Evolutionary conservation across 2,113 vertebrate species (phyloP).

Genomic region (Carollia perspicillata): DNA sequence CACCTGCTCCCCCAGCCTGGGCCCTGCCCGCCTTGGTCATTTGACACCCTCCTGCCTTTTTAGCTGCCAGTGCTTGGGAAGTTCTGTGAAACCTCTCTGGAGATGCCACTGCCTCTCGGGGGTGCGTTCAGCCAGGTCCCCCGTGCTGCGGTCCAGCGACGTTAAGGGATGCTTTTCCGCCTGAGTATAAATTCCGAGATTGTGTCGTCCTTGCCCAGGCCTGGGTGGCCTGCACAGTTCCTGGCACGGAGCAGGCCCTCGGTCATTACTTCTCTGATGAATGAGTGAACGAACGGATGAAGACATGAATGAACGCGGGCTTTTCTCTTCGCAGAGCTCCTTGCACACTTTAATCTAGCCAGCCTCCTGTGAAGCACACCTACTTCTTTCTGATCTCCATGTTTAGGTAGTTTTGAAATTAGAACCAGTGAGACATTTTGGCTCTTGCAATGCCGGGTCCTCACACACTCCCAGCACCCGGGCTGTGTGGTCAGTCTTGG

Average conservation of each 20-base stretch:
- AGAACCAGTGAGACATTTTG: constrained; percentile 23
- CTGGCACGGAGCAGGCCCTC: background rate
- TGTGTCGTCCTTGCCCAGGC: fast-evolving
- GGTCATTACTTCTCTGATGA: background rate
- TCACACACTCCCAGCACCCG: background rate
- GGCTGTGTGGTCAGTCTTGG: constrained; percentile 18
- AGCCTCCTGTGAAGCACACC: constrained; percentile 66
- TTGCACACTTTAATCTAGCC: background rate
- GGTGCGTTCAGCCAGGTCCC: background rate
- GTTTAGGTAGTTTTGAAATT: constrained; percentile 68
- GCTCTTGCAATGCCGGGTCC: background rate
- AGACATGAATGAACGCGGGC: background rate
- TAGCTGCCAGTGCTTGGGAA: background rate
- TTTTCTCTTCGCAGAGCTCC: background rate
- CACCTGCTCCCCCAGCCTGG: background rate
- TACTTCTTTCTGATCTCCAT: constrained; percentile 60
- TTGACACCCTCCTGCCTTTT: background rate
- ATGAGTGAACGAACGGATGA: background rate
- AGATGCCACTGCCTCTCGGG: background rate
- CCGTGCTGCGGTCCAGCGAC: fast-evolving
- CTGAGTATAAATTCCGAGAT: background rate
- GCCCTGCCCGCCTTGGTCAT: background rate
- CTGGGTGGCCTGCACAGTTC: background rate
- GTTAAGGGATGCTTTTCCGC: background rate
- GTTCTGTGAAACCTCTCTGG: background rate